Percentiles rank a stretch among this genome's conserved stretches.
Evolutionary conservation across 2,888 invertebrate genomes (phyloP).

Genomic region (Volucella bombylans): DNA sequence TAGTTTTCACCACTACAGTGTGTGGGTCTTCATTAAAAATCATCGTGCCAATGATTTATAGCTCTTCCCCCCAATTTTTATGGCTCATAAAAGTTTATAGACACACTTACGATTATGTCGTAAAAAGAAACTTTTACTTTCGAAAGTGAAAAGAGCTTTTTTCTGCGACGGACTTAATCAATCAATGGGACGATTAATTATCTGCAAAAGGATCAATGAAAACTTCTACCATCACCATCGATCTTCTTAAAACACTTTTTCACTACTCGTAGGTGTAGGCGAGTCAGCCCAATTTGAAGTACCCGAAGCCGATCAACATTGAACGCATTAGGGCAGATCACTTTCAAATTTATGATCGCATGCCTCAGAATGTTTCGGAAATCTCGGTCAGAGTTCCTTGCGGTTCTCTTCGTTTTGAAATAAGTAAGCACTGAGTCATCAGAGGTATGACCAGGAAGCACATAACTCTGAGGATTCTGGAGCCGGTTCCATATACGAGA

Average conservation of each 20-base stretch:
- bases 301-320: conserved; percentile 22
- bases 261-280: background rate
- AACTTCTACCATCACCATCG: conserved; percentile 7
- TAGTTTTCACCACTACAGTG: too few relatives aligned
- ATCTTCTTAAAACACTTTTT: conserved; percentile 1
- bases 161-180: too few relatives aligned
- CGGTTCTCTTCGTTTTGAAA: conserved; percentile 3
- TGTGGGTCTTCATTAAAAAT: too few relatives aligned
- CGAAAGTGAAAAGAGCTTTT: too few relatives aligned
- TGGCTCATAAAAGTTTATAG: too few relatives aligned
- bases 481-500: conserved; percentile 37
- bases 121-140: too few relatives aligned
- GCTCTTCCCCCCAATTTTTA: too few relatives aligned
- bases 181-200: too few relatives aligned
- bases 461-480: background rate
- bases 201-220: background rate
- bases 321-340: conserved; percentile 56
- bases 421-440: conserved; percentile 57
- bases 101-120: too few relatives aligned
- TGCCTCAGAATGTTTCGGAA: background rate
- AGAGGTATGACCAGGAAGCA: conserved; percentile 32
- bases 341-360: conserved; percentile 48
- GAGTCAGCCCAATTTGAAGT: background rate
- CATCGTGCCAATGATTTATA: too few relatives aligned
- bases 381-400: conserved; percentile 36